Conservation (phyloP, 2,888 invertebrate species). For the Platerodrilus igneus region DNA sequence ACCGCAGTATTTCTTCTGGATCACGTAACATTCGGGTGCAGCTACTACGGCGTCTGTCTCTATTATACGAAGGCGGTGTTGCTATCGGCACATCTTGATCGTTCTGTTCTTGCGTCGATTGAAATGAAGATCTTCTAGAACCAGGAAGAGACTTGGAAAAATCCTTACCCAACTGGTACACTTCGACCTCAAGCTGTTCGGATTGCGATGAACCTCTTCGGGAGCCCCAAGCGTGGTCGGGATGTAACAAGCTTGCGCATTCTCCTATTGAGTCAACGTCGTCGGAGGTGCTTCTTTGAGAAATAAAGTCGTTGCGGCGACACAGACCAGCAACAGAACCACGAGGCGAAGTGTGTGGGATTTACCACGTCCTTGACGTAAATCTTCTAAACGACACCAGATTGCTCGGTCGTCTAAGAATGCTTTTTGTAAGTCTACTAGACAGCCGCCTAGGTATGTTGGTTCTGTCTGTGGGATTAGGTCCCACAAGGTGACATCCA, state of each 20-base stretch:
- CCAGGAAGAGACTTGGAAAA: conserved; percentile 83
- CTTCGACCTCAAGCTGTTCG: conserved; percentile 74
- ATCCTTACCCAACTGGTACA: conserved; percentile 79
- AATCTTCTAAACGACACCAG: conserved; percentile 86
- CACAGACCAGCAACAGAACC: conserved; percentile 67
- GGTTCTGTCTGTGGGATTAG: conserved; percentile 77
- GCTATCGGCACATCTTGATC: conserved; percentile 48
- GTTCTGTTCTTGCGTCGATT: conserved; percentile 56
- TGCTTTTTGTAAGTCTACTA: conserved; percentile 75
- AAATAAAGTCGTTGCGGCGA: conserved; percentile 67
- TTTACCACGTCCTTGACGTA: conserved; percentile 64
- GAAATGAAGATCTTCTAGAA: conserved; percentile 79
- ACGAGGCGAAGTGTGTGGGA: conserved; percentile 76
- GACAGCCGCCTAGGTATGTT: conserved; percentile 75
- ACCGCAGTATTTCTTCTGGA: conserved; percentile 79
- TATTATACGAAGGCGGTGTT: conserved; percentile 55
- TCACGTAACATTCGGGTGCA: conserved; percentile 69
- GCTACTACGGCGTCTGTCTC: conserved; percentile 74
- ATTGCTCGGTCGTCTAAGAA: conserved; percentile 83
- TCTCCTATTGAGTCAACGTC: conserved; percentile 73
- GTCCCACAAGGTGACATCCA: conserved; percentile 88
- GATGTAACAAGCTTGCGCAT: conserved; percentile 73
- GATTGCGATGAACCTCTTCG: conserved; percentile 86
- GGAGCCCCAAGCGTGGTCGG: conserved; percentile 79
- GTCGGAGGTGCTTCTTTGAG: conserved; percentile 69